A percentile compares a stretch with the other conserved stretches of the same genome.
These are phyloP conservation scores for Allacma fusca DNA, from an alignment of 2,888 invertebrate species.

Conservation along the genomic window DNA sequence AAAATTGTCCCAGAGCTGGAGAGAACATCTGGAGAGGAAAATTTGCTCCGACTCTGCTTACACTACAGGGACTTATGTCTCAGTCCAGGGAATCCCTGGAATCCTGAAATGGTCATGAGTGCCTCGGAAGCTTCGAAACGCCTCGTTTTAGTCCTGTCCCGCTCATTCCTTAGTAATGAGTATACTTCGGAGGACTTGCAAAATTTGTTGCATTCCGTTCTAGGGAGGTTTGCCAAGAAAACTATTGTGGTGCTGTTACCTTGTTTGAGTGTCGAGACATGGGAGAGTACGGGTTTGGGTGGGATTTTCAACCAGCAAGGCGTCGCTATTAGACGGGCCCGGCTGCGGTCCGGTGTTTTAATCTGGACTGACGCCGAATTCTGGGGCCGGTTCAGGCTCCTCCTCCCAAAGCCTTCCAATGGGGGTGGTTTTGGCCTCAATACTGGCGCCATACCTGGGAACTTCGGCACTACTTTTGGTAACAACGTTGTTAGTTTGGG, in stretches of 20 bases:
- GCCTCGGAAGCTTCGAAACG: constrained; percentile 68
- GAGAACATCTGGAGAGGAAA: constrained; percentile 52
- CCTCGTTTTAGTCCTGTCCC: constrained; percentile 85
- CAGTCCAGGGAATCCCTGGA: constrained; percentile 62
- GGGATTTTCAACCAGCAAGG: too few relatives aligned
- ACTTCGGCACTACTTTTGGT: too few relatives aligned
- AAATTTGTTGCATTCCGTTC: too few relatives aligned
- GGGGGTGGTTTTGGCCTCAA: too few relatives aligned
- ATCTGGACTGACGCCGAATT: too few relatives aligned
- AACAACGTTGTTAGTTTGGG: too few relatives aligned
- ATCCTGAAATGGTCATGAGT: constrained; percentile 66
- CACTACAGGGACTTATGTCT: constrained; percentile 74
- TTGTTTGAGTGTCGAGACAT: constrained; percentile 49
- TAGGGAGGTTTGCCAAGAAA: constrained; percentile 64
- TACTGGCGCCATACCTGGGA: too few relatives aligned
- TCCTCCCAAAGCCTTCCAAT: too few relatives aligned
- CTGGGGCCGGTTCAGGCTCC: too few relatives aligned
- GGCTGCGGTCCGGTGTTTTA: too few relatives aligned
- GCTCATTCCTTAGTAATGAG: constrained; percentile 80
- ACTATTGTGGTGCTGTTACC: constrained; percentile 69
- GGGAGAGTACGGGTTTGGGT: not conserved
- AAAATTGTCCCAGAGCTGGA: constrained; percentile 65
- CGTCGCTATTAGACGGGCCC: too few relatives aligned
- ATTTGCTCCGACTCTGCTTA: constrained; percentile 70
- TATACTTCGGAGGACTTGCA: constrained; percentile 88